Evolutionary conservation across 2,797 vertebrate genomes (phyloP).

Genomic region (Poliocrania exsul): DNA sequence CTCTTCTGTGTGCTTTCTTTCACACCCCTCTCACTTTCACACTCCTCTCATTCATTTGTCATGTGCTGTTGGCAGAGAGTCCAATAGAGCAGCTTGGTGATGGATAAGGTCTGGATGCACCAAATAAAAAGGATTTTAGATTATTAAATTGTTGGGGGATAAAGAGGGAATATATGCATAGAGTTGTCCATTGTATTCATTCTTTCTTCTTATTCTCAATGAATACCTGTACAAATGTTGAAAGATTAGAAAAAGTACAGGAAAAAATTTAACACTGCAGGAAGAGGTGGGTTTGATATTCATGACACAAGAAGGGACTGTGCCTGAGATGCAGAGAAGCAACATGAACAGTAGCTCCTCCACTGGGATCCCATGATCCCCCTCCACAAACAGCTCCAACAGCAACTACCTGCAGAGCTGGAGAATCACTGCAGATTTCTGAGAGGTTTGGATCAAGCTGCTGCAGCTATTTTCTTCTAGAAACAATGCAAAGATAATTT

Average conservation of each 20-base stretch:
- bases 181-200: background rate
- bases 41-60: background rate
- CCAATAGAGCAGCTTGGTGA: background rate
- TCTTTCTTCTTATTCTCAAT: background rate
- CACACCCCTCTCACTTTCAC: background rate
- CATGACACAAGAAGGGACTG: rapidly evolving
- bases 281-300: background rate
- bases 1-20: background rate
- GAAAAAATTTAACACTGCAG: background rate
- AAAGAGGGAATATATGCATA: background rate
- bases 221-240: background rate
- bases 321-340: background rate
- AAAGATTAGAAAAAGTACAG: background rate
- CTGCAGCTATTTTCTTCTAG: background rate
- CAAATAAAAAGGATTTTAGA: background rate
- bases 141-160: background rate
- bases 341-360: background rate
- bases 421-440: background rate
- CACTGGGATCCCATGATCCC: rapidly evolving
- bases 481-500: background rate
- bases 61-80: background rate
- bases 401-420: background rate
- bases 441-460: background rate
- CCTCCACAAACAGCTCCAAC: rapidly evolving
- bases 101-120: background rate